Base-by-base conservation (phyloP, 2,113 vertebrate species). In the Colinus virginianus region DNA sequence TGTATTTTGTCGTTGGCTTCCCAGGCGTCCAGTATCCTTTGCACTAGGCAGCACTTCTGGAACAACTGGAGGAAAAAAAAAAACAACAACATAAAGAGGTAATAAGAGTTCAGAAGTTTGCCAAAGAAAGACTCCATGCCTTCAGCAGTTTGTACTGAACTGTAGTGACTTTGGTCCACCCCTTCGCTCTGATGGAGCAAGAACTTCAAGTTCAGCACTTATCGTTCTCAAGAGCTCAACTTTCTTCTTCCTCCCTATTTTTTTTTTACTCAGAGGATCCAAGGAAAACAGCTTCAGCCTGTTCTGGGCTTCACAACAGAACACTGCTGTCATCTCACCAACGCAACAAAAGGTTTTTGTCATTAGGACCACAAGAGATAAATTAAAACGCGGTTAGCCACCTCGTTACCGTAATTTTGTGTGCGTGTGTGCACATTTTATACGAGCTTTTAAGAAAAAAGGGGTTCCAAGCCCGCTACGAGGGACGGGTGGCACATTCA, bases 11-110 rank as follows among this genome's bases (percentile, higher is more conserved):
- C 99, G 6, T 99, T 99, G 95, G 98, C 98, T 95, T 99, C 99
- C 99, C 99, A 99, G 90, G 99, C 99, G 17, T 99, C 98, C 85
- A 99, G 90, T 96, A 99, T 99, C 96, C 98, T 98, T 87, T 99
- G 99, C 66, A 99, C 98, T 90, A 99, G 91, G 76, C 97, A 98
- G 97, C 99, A 99, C 74, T 98, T 98, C 97, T 99, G 99, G 97
- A 99, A 99, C 64, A 99, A 98, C 99, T 99, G 85, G 7, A 45
- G 64, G 15, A 42, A 20, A 19, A n/a, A 53, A 34, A 55, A 40
- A 8, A 36, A 36, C n/a, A 36, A 7, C 36, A 36, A 1, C 40
- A 40, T 40, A 40, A 40, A 58, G 11, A 21, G 43, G n/a, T n/a
- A n/a, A 78, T 5, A 38, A 78, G 1, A 26, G 7, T 62, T 83